Evolutionary conservation across 2,113 vertebrate genomes (phyloP), one percentile per base, ranked within the genome.

Genomic region (Larimichthys polyactis): DNA sequence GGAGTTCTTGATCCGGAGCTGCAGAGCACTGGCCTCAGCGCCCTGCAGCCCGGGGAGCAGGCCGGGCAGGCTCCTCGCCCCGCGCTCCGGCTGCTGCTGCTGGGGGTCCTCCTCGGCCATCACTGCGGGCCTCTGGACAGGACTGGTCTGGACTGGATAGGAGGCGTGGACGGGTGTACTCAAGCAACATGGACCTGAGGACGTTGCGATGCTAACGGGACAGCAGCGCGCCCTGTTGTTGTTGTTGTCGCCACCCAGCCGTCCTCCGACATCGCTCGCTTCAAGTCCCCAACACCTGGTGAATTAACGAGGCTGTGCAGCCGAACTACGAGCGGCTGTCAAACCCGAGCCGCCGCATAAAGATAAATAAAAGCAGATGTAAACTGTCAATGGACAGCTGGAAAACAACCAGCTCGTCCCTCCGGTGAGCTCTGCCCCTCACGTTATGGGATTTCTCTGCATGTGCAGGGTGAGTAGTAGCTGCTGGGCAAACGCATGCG

Each of bases 1-100:
- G 89, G 97, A 98, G 95, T 95, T 97, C 93, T 96, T 97, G 94
- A 98, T 98, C 95, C 97, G 94, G 93, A 96, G 96, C 94, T 97
- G 97, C 95, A 98, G 94, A 78, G 96, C 96, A 79, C 91, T 95
- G 93, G 96, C 96, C 90, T 98, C 97, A 15, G 95, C 90, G 79
- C 96, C 96, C 78, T 97, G 96, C 94, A 97, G 94, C 93, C 96
- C 97, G 46, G 96, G 95, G 81, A 97, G 95, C 81, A 97, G 94
- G 81, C 96, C 94, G 76, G 96, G 95, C 88, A 95, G 89, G 60
- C 94, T 91, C 86, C 91, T 94, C 82, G 90, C 93, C 84, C 95
- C 91, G 86, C 84, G 82, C 43, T 90, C 92, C 68, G 89, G 87
- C 67, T 89, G 94, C 85, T 40, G 36, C 36, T 94, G 96, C 79